Conservation (phyloP, 2,888 invertebrate genomes). For the Trichopria drosophilae region DNA sequence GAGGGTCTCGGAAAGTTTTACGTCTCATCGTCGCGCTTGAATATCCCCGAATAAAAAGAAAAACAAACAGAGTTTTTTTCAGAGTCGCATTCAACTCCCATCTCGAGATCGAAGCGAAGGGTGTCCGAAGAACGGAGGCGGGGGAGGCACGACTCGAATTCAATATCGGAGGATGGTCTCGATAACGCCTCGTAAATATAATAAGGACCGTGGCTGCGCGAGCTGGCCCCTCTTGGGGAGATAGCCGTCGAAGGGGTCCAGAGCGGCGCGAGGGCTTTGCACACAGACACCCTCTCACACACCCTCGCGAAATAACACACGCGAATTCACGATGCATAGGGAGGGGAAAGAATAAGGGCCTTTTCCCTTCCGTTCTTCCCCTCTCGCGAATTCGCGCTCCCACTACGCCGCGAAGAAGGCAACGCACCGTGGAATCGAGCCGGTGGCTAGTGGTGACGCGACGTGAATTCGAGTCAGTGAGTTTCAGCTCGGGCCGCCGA, state of each 20-base stretch:
- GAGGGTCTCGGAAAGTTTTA: no score
- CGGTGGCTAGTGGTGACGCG: slow-evolving; percentile 33
- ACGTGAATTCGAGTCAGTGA: slow-evolving; percentile 46
- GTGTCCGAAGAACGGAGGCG: no score
- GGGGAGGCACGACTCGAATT: slow-evolving; percentile 46
- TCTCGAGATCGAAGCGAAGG: no score
- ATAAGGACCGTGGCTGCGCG: slow-evolving; percentile 43
- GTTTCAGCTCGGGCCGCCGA: slow-evolving; percentile 49
- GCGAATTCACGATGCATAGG: no score
- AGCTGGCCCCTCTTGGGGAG: slow-evolving; percentile 41
- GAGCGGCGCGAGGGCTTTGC: slow-evolving; percentile 24
- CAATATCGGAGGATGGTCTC: slow-evolving; percentile 52
- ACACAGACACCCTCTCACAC: slow-evolving; percentile 5
- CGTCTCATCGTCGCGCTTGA: no score
- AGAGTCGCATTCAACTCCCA: no score
- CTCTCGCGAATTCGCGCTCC: no score
- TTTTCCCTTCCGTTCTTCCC: no score
- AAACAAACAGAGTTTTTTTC: no score
- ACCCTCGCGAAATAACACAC: not conserved
- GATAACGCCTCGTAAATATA: slow-evolving; percentile 55
- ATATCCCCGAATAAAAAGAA: no score
- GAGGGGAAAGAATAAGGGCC: no score
- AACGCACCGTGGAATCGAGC: slow-evolving; percentile 24
- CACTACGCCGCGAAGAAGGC: slow-evolving; percentile 31
- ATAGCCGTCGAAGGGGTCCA: slow-evolving; percentile 27